Percentiles rank a stretch among this genome's conserved stretches.
These are phyloP conservation scores for Chrosomus eos DNA, from an alignment of 2,797 vertebrate genomes.

Conservation along the genomic window DNA sequence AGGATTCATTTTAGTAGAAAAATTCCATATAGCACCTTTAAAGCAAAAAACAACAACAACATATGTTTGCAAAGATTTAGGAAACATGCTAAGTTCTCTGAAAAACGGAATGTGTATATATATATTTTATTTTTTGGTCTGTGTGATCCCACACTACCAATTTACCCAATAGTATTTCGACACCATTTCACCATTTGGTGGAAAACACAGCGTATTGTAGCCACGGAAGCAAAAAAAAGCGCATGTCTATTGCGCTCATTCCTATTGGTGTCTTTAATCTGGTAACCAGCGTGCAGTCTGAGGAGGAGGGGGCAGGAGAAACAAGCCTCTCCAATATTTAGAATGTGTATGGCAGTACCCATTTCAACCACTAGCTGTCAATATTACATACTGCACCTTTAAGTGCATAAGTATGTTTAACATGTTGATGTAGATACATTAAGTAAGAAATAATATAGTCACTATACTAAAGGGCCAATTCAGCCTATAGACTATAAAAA, in stretches of 20 bases:
- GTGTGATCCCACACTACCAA: neutral
- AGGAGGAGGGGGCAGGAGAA: too few species aligned
- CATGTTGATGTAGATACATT: neutral
- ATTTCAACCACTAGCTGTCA: neutral
- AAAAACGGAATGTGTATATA: too few species aligned
- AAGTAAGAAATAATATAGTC: neutral
- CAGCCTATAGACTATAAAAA: neutral
- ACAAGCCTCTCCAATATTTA: neutral
- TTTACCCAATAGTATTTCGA: neutral
- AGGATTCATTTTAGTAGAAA: too few species aligned
- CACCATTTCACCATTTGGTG: neutral
- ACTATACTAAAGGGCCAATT: neutral
- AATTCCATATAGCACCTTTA: too few species aligned
- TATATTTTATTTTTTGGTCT: too few species aligned
- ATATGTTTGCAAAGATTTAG: too few species aligned
- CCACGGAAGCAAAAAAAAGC: neutral
- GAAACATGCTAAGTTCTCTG: too few species aligned
- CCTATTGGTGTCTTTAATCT: neutral
- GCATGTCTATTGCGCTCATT: neutral
- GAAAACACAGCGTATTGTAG: neutral
- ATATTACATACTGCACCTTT: neutral
- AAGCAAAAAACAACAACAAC: too few species aligned
- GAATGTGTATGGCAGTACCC: neutral
- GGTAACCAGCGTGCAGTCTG: neutral
- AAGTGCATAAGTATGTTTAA: neutral